A percentile compares a stretch with the other conserved stretches of the same genome.
Conservation (phyloP, 2,888 invertebrate genomes). For the Drosophila paranaensis region DNA sequence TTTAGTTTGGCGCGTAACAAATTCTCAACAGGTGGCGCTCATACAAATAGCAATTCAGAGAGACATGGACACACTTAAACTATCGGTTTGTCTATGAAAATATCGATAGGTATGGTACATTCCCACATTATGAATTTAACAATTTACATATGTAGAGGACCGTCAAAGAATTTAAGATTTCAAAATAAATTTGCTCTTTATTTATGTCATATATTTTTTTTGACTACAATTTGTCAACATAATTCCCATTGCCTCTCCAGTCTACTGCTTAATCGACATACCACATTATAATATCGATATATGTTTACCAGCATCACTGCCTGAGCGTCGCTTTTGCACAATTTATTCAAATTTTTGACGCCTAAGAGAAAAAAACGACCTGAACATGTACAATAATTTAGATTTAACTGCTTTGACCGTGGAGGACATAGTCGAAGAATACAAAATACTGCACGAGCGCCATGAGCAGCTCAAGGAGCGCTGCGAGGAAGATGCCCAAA, state of each 20-base stretch:
- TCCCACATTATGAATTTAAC: background rate
- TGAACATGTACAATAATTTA: slow-evolving; percentile 62
- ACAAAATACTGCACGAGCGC: slow-evolving; percentile 71
- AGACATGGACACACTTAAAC: rapidly evolving
- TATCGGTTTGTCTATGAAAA: background rate
- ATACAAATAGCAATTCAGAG: background rate
- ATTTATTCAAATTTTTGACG: slow-evolving; percentile 45
- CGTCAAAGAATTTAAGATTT: background rate
- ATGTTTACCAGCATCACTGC: slow-evolving; percentile 1
- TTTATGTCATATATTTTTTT: too few species aligned
- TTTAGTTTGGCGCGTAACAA: background rate
- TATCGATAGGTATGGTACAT: background rate
- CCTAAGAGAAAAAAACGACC: background rate
- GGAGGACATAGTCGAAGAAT: slow-evolving; percentile 83
- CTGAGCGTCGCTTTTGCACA: slow-evolving; percentile 40
- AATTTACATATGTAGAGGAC: background rate
- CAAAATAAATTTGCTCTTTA: too few species aligned
- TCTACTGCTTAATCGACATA: background rate
- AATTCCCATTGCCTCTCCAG: background rate
- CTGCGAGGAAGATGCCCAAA: slow-evolving; percentile 80
- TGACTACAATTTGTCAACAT: background rate
- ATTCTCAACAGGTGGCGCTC: slow-evolving; percentile 34
- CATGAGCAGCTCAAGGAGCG: slow-evolving; percentile 69
- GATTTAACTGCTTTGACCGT: slow-evolving; percentile 66
- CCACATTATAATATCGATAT: slow-evolving; percentile 6